Evolutionary conservation across 1,140 invertebrate species (phyloP).

Genomic region (Tribolium castaneum): DNA sequence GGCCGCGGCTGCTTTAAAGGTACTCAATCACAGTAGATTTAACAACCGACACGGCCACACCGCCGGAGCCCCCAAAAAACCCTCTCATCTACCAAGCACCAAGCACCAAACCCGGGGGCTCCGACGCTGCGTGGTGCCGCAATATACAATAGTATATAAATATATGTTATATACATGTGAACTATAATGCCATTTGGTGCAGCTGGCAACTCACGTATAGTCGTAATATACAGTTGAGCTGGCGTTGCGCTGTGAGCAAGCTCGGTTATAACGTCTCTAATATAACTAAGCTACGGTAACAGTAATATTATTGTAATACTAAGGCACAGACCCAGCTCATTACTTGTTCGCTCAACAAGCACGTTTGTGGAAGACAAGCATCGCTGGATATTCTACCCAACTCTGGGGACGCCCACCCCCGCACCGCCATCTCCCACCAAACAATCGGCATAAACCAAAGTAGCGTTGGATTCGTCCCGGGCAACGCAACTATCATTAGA

Average conservation of each 20-base stretch:
- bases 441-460: no score
- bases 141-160: constrained; percentile 45
- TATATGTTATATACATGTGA: constrained; percentile 52
- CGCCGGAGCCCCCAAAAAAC: constrained; percentile 3
- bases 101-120: background rate
- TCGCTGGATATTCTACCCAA: constrained; percentile 62
- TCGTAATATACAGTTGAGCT: constrained; percentile 49
- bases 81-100: background rate
- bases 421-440: background rate
- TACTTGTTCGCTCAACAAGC: constrained; percentile 61
- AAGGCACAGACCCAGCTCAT: constrained; percentile 65
- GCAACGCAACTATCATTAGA: no score
- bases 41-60: constrained; percentile 14
- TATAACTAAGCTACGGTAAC: constrained; percentile 58
- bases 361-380: constrained; percentile 62
- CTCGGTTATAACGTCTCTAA: constrained; percentile 57
- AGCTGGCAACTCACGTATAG: constrained; percentile 48
- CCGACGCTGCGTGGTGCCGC: background rate
- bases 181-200: constrained; percentile 48
- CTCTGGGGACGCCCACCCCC: constrained; percentile 35
- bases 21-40: constrained; percentile 58
- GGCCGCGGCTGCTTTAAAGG: constrained; percentile 54
- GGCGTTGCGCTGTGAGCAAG: constrained; percentile 57
- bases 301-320: constrained; percentile 65
- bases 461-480: no score